Percentiles rank a stretch among this genome's conserved stretches.
These are phyloP conservation scores for Hylyphantes graminicola DNA, from an alignment of 1,140 invertebrate genomes.

Conservation along the genomic window DNA sequence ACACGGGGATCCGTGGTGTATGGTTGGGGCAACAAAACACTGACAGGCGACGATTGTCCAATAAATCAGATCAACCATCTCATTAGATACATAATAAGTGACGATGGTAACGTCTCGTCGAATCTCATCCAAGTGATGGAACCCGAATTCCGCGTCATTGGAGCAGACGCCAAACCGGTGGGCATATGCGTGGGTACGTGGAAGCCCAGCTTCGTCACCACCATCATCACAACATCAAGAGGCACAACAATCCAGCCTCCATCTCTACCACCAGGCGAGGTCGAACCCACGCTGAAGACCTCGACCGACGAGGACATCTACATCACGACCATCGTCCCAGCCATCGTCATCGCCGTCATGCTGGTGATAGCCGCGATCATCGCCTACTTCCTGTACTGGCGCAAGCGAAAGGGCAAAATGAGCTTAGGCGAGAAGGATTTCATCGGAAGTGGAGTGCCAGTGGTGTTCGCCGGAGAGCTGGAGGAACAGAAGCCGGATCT, in stretches of 20 bases:
- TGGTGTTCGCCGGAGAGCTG: slow-evolving; percentile 91
- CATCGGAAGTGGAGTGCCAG: slow-evolving; percentile 89
- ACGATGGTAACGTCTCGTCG: slow-evolving; percentile 70
- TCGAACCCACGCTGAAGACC: slow-evolving; percentile 65
- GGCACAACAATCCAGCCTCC: slow-evolving; percentile 9
- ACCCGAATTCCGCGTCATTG: slow-evolving; percentile 79
- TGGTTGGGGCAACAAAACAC: slow-evolving; percentile 82
- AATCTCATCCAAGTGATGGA: slow-evolving; percentile 79
- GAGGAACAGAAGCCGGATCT: slow-evolving; percentile 86
- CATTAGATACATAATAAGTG: slow-evolving; percentile 72
- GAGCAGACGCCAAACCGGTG: slow-evolving; percentile 66
- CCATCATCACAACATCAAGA: background rate
- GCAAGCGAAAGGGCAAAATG: slow-evolving; percentile 84
- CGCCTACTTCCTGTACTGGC: slow-evolving; percentile 87
- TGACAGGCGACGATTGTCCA: slow-evolving; percentile 79
- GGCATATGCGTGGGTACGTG: slow-evolving; percentile 62
- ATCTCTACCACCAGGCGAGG: slow-evolving; percentile 64
- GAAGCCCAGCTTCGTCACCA: slow-evolving; percentile 41
- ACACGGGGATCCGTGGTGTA: slow-evolving; percentile 71
- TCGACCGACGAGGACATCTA: slow-evolving; percentile 79
- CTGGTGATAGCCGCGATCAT: slow-evolving; percentile 86
- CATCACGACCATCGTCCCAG: slow-evolving; percentile 88
- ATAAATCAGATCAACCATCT: slow-evolving; percentile 78
- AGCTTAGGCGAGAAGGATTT: slow-evolving; percentile 77
- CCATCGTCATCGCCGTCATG: slow-evolving; percentile 90